Base-by-base conservation (phyloP, 2,113 vertebrate species). In the Tetrao urogallus region DNA sequence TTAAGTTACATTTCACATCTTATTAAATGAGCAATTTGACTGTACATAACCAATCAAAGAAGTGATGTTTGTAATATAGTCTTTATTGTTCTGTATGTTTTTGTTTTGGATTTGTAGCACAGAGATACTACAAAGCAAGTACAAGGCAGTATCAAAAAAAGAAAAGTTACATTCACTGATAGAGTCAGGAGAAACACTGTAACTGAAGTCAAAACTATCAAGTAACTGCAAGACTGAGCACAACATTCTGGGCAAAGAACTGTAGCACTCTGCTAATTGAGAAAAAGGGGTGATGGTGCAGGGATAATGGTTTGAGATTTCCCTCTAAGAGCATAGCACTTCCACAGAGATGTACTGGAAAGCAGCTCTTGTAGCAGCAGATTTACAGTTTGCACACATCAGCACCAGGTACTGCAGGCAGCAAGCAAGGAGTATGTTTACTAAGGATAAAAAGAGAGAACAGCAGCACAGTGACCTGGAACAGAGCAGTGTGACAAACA, bases 81-180 rank as follows among this genome's bases (percentile, higher is more conserved):
- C 5, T 56, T 9, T 36, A 14, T 8, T 69, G 15, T 11, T 5
- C 28, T 71, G 13, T 21, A 34, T 16, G 27, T 38, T 83, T 75
- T 84, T 64, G 32, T 67, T 10, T 34, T 11, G 5, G 10, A 22
- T 38, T 50, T 82, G 38, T 17, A 83, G 19, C 24, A 56, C 6
- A 70, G 28, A 78, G 25, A 61, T 32, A 52, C 4, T 67, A 36
- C 15, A 61, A 57, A 91, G 60, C 36, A 34, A 36, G 43, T 75
- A 40, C 0, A 1, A 72, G 19, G 25, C 24, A 73, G 5, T 47
- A 28, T 6, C 24, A 27, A 52, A 58, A 58, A 57, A n/a, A 28
- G 20, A 57, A 57, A 34, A 21, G 13, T 0, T 0, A 9, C 19
- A 12, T 47, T 72, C 24, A 34, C 1, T 6, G 48, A n/a, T 8